A percentile compares a stretch with the other conserved stretches of the same genome.
phyloP scores from a whole-genome alignment of 2,797 vertebrate genomes.

The Alfaro cultratus region DNA sequence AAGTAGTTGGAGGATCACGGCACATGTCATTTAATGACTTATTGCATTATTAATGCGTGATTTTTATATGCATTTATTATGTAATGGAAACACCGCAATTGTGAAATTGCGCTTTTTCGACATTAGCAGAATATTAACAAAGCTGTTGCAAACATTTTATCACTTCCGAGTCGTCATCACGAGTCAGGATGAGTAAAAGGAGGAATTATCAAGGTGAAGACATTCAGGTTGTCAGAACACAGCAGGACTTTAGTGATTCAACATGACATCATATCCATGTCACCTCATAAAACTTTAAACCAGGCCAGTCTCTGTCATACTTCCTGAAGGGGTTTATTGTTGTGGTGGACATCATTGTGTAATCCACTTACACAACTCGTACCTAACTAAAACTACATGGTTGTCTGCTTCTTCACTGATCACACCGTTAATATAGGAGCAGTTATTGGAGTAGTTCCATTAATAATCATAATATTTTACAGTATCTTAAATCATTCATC shows the following conservation, averaged over 20 bases:
- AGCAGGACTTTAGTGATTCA: not conserved
- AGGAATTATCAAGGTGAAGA: not conserved
- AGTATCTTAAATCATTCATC: no score
- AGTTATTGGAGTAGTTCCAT: no score
- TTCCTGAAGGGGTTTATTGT: not conserved
- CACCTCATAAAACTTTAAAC: not conserved
- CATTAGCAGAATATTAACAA: no score
- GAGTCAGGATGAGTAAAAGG: not conserved
- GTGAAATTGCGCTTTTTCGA: no score
- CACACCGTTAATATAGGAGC: not conserved
- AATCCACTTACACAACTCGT: not conserved
- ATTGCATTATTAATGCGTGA: no score
- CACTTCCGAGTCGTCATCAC: not conserved
- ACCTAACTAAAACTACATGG: not conserved
- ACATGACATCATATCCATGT: not conserved
- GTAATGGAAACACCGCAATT: no score
- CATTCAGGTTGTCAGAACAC: not conserved
- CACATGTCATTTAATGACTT: no score
- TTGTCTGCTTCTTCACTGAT: not conserved
- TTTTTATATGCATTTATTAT: no score
- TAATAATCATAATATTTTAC: no score
- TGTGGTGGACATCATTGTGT: not conserved
- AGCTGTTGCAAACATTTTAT: not conserved
- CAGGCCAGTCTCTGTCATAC: not conserved
- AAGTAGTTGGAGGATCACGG: no score